phyloP scores from a whole-genome alignment of 2,113 vertebrate species.

The Blennius ocellaris region DNA sequence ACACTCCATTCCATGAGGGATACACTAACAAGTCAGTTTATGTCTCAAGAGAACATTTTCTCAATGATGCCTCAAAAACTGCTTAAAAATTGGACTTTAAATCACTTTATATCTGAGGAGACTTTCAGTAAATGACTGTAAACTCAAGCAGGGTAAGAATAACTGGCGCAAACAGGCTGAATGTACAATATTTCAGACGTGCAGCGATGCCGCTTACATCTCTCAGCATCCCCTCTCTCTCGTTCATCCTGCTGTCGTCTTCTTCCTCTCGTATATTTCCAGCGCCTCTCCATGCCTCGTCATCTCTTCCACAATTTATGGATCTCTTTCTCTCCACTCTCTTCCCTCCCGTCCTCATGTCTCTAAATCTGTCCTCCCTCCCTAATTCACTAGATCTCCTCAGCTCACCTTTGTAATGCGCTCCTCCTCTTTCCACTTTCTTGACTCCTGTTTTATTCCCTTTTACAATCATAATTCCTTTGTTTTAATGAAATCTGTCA shows the following conservation, averaged over 20 bases:
- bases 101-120: not conserved
- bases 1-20: too few species aligned
- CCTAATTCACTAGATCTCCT: constrained; percentile 34
- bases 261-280: constrained; percentile 62
- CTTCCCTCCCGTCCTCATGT: constrained; percentile 29
- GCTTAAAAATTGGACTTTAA: too few species aligned
- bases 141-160: constrained; percentile 17
- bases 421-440: constrained; percentile 16
- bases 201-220: constrained; percentile 25
- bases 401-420: constrained; percentile 1
- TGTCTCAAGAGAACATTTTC: too few species aligned
- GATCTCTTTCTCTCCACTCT: constrained; percentile 29
- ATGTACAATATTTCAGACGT: constrained; percentile 37
- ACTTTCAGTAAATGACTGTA: constrained; percentile 6
- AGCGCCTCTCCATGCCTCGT: constrained; percentile 38
- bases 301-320: constrained; percentile 63
- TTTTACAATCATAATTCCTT: not conserved
- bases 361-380: constrained; percentile 59
- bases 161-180: constrained; percentile 39
- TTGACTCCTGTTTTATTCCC: not conserved
- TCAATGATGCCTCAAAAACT: too few species aligned
- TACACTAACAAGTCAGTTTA: too few species aligned
- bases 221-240: constrained; percentile 19
- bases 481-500: not conserved
- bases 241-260: constrained; percentile 30